phyloP scores from a whole-genome alignment of 2,113 vertebrate genomes.

The Lynx canadensis region DNA sequence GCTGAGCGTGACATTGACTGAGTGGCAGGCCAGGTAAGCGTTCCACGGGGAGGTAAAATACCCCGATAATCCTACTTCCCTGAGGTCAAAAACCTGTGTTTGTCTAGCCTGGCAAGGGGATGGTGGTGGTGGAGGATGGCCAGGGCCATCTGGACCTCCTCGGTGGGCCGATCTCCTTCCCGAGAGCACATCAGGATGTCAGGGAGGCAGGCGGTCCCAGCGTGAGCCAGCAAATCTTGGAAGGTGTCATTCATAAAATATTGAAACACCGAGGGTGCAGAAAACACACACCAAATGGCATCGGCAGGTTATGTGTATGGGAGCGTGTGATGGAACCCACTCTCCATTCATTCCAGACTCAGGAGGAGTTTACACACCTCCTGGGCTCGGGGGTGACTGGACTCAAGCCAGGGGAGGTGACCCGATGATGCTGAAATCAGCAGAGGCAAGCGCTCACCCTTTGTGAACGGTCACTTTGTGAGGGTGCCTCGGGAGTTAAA shows the following conservation, averaged over 20 bases:
- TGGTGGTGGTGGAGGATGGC: not conserved
- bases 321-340: not conserved
- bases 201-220: not conserved
- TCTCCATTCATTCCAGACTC: constrained; percentile 52
- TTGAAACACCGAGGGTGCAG: not conserved
- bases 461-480: not conserved
- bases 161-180: constrained; percentile 3
- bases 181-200: not conserved
- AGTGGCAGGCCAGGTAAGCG: not conserved
- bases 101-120: not conserved
- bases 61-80: not conserved
- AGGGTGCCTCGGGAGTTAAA: not conserved
- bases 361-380: too few species aligned
- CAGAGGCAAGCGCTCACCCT: not conserved
- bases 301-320: not conserved
- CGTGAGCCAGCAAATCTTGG: constrained; percentile 39
- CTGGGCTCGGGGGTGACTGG: not conserved
- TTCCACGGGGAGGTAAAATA: not conserved
- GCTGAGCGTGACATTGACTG: not conserved
- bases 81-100: not conserved
- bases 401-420: not conserved
- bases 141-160: constrained; percentile 67
- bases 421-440: not conserved
- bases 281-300: not conserved
- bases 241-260: constrained; percentile 75